A percentile compares a stretch with the other conserved stretches of the same genome.
Conservation (phyloP, 1,140 invertebrate species). For the Lucilia sericata region DNA sequence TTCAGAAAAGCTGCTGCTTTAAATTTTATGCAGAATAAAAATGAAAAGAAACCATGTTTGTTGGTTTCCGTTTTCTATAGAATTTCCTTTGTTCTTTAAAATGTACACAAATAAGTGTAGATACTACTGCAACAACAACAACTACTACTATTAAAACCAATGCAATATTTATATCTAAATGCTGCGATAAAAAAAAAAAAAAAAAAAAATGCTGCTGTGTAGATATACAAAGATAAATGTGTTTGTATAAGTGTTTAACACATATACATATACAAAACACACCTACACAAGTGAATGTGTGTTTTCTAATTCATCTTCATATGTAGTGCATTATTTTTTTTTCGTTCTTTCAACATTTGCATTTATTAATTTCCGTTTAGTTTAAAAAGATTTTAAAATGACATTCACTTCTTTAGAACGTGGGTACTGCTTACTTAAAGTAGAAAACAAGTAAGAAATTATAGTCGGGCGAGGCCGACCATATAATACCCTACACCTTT, state of each 20-base stretch:
- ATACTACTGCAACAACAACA: too few relatives aligned
- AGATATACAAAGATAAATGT: not conserved
- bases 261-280: not conserved
- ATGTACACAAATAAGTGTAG: not conserved
- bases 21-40: not conserved
- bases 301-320: not conserved
- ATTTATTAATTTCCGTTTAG: constrained; percentile 43
- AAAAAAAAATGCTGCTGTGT: too few relatives aligned
- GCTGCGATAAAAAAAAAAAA: too few relatives aligned
- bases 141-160: too few relatives aligned
- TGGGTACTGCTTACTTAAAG: too few relatives aligned
- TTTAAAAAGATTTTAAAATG: constrained; percentile 38
- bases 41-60: constrained; percentile 21
- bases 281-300: not conserved
- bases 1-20: not conserved
- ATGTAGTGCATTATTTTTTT: not conserved
- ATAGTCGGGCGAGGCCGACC: too few relatives aligned
- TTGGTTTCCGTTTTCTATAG: constrained; percentile 17
- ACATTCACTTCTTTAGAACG: not conserved
- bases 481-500: too few relatives aligned
- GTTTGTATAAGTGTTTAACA: not conserved
- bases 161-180: too few relatives aligned
- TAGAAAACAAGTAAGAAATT: too few relatives aligned
- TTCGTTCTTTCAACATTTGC: not conserved
- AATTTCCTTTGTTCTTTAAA: constrained; percentile 6